Evolutionary conservation across 2,888 invertebrate genomes (phyloP).

Genomic region (Pseudolycoriella hygida): DNA sequence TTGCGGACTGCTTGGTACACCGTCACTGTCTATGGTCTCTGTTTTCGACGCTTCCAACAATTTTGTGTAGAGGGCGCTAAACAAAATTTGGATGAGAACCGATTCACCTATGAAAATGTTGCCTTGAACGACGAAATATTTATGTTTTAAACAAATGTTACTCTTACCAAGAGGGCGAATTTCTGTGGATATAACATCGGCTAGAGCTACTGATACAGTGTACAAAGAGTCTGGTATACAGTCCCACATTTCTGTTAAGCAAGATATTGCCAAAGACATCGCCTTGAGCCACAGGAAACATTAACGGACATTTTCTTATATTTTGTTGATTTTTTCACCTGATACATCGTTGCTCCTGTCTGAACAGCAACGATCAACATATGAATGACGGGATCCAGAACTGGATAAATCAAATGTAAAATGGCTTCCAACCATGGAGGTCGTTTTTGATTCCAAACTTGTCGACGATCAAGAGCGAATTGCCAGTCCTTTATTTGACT

Average conservation of each 20-base stretch:
- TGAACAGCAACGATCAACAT: constrained; percentile 51
- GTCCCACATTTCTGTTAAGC: constrained; percentile 49
- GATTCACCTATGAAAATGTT: constrained; percentile 28
- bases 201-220: constrained; percentile 40
- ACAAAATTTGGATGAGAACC: constrained; percentile 50
- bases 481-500: constrained; percentile 42
- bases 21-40: constrained; percentile 7
- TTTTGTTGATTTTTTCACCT: too few species aligned
- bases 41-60: constrained; percentile 32
- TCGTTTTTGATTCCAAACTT: constrained; percentile 66
- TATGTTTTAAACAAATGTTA: neutral
- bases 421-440: constrained; percentile 63
- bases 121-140: constrained; percentile 6
- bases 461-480: constrained; percentile 53
- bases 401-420: constrained; percentile 41
- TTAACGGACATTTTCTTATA: too few species aligned
- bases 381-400: constrained; percentile 44
- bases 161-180: constrained; percentile 45
- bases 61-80: constrained; percentile 50
- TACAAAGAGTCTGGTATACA: constrained; percentile 42
- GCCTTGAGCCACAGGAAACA: too few species aligned
- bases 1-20: constrained; percentile 13
- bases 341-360: constrained; percentile 63
- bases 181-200: constrained; percentile 50
- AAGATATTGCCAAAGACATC: constrained; percentile 54